Conservation (phyloP, 2,888 invertebrate genomes). For the Catotricha subobsoleta region DNA sequence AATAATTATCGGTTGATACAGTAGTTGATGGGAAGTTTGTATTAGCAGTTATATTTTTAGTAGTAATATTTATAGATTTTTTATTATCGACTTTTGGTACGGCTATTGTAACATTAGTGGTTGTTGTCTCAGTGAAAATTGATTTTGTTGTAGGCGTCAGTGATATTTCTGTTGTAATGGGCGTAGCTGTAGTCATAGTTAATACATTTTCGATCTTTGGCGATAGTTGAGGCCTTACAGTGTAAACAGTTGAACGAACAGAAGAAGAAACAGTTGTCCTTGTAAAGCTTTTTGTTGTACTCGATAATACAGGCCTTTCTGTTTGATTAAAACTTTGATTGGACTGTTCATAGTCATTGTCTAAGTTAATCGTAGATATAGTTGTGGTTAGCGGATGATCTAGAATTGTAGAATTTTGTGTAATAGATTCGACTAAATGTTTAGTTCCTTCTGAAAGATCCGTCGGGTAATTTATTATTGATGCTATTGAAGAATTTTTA, state of each 20-base stretch:
- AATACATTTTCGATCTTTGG: too few species aligned
- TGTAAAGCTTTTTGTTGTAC: constrained; percentile 23
- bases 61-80: not conserved
- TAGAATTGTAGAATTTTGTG: too few species aligned
- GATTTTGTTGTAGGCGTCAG: not conserved
- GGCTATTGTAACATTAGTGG: not conserved
- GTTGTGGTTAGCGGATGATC: not conserved
- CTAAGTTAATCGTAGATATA: not conserved
- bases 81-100: not conserved
- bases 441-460: too few species aligned
- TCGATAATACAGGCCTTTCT: constrained; percentile 7
- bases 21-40: not conserved
- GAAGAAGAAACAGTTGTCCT: constrained; percentile 34
- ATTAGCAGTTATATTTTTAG: not conserved
- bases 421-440: too few species aligned
- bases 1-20: too few species aligned
- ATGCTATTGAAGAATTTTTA: too few species aligned
- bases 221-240: constrained; percentile 9
- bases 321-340: too few species aligned
- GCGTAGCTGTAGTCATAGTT: too few species aligned
- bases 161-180: not conserved
- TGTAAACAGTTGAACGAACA: constrained; percentile 23
- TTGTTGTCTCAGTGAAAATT: too few species aligned
- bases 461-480: too few species aligned
- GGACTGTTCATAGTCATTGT: too few species aligned